phyloP scores from a whole-genome alignment of 2,797 vertebrate species.

The Periparus ater region DNA sequence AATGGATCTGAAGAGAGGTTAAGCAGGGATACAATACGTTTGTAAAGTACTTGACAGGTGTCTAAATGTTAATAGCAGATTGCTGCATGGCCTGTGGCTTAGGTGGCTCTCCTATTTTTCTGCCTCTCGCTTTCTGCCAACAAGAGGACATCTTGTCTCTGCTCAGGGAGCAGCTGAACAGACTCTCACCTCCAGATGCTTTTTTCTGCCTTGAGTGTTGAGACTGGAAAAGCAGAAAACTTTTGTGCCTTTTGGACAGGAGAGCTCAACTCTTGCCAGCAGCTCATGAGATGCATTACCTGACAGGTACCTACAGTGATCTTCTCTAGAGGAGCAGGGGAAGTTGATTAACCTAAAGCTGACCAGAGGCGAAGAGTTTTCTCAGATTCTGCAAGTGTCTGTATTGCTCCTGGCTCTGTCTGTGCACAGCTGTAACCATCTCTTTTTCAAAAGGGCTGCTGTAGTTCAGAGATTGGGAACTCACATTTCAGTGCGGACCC shows the following conservation, averaged over 20 bases:
- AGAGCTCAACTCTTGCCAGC: background rate
- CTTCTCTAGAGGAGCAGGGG: background rate
- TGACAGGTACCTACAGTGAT: background rate
- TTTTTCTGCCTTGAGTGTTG: background rate
- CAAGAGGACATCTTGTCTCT: background rate
- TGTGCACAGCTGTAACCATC: background rate
- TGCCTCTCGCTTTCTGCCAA: background rate
- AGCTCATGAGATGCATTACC: background rate
- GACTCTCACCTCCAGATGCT: background rate
- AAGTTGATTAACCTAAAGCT: background rate
- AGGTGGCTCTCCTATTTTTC: background rate
- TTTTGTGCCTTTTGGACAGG: background rate
- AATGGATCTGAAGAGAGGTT: background rate
- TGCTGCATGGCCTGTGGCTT: background rate
- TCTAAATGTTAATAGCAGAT: background rate
- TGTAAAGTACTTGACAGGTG: background rate
- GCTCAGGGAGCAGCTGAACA: background rate
- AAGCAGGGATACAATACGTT: background rate
- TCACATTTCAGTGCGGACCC: background rate
- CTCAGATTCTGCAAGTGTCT: background rate
- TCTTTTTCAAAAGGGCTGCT: background rate
- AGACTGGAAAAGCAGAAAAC: background rate
- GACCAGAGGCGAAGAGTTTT: background rate
- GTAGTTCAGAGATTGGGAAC: background rate
- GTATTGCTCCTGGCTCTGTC: background rate